Evolutionary conservation across 1,140 invertebrate species (phyloP).

Genomic region (Procambarus clarkii): DNA sequence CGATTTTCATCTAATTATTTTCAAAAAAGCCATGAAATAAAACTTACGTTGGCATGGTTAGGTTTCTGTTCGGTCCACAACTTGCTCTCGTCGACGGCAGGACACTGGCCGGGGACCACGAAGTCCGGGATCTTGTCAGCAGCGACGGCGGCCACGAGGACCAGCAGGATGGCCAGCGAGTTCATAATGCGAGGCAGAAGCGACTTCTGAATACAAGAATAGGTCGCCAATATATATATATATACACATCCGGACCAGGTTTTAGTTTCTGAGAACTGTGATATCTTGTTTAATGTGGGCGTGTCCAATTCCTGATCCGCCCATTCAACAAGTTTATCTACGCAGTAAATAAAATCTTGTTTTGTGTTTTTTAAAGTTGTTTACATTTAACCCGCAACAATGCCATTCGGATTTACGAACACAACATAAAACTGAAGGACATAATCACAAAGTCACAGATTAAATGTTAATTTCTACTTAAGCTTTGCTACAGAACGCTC

Average conservation of each 20-base stretch:
- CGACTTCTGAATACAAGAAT: background rate
- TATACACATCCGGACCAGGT: background rate
- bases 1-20: too few relatives aligned
- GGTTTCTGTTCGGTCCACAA: background rate
- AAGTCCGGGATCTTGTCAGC: conserved; percentile 40
- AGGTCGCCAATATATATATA: background rate
- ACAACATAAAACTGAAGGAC: too few relatives aligned
- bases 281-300: too few relatives aligned
- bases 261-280: too few relatives aligned
- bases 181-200: background rate
- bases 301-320: too few relatives aligned
- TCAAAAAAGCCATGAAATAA: background rate
- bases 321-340: too few relatives aligned
- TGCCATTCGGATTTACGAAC: too few relatives aligned
- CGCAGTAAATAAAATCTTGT: too few relatives aligned
- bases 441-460: too few relatives aligned
- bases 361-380: too few relatives aligned
- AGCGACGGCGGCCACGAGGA: conserved; percentile 1
- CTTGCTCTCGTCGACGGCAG: background rate
- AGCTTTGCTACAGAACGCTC: background rate
- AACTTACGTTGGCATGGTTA: conserved; percentile 9
- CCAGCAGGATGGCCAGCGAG: background rate
- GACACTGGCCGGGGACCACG: conserved; percentile 25
- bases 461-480: too few relatives aligned
- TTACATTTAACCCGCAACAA: too few relatives aligned